Conservation (phyloP, 2,797 vertebrate genomes). For the Takifugu ocellatus region DNA sequence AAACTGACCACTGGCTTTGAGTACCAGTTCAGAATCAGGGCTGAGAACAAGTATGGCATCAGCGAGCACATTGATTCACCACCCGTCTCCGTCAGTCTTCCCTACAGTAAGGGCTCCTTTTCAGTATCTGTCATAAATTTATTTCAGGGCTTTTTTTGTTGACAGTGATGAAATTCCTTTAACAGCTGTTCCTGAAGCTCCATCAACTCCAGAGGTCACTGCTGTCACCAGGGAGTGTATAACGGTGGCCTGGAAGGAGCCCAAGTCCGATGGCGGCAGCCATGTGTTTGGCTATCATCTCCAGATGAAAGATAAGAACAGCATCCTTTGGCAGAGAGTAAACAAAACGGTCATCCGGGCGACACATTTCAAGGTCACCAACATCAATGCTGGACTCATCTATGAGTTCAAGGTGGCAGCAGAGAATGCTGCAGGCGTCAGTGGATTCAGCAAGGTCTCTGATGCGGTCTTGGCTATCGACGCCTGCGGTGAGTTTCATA, state of each 20-base stretch:
- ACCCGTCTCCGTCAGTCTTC: constrained; percentile 83
- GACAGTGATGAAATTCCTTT: neutral
- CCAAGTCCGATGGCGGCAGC: constrained; percentile 91
- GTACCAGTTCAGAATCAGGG: constrained; percentile 97
- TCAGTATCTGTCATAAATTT: neutral
- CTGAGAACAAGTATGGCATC: constrained; percentile 97
- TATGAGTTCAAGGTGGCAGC: constrained; percentile 98
- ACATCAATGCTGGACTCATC: constrained; percentile 88
- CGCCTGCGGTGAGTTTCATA: constrained; percentile 86
- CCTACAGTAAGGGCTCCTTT: constrained; percentile 86
- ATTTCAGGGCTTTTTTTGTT: no score
- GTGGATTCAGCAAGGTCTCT: constrained; percentile 88
- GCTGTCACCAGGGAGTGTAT: constrained; percentile 89
- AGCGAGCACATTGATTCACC: constrained; percentile 92
- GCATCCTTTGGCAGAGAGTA: constrained; percentile 93
- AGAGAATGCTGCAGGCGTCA: constrained; percentile 92
- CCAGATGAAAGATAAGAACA: constrained; percentile 98
- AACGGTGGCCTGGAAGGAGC: constrained; percentile 91
- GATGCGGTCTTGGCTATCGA: constrained; percentile 96
- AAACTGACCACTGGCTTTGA: constrained; percentile 91
- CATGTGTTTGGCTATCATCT: constrained; percentile 91
- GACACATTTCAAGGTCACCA: constrained; percentile 90
- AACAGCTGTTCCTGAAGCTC: constrained; percentile 86
- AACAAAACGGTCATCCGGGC: constrained; percentile 94
- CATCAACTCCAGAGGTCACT: constrained; percentile 88